Conservation (phyloP, 2,888 invertebrate species). For the Epirrita christyi region DNA sequence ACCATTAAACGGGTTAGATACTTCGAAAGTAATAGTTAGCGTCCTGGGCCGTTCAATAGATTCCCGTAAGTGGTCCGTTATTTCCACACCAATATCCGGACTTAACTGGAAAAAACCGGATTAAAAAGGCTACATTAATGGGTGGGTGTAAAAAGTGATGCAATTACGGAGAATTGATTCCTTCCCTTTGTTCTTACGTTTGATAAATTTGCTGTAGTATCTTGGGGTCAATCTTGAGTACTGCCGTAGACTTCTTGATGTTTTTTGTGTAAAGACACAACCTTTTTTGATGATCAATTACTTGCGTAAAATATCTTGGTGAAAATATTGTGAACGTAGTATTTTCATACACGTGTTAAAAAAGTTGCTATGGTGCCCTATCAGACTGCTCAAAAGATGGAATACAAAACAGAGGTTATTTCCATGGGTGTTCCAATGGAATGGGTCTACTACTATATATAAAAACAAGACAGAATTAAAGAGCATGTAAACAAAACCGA, state of each 20-base stretch:
- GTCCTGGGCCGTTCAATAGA: conserved; percentile 71
- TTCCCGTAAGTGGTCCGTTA: conserved; percentile 73
- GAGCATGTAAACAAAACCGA: too few species aligned
- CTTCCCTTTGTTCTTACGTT: conserved; percentile 59
- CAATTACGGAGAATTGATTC: conserved; percentile 73
- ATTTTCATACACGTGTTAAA: too few species aligned
- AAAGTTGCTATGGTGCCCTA: too few species aligned
- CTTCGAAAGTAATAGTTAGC: conserved; percentile 72
- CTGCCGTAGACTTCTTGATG: neutral
- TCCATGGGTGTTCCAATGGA: too few species aligned
- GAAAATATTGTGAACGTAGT: neutral
- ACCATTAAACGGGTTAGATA: conserved; percentile 70
- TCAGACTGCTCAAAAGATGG: too few species aligned
- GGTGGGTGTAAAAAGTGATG: conserved; percentile 73
- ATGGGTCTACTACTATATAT: too few species aligned
- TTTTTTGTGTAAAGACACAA: too few species aligned
- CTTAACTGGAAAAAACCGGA: conserved; percentile 69
- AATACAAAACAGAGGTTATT: too few species aligned
- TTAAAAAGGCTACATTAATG: conserved; percentile 78
- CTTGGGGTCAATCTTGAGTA: conserved; percentile 2
- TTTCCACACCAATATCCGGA: conserved; percentile 75
- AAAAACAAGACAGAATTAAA: too few species aligned
- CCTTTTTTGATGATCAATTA: too few species aligned
- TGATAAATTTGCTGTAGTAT: conserved; percentile 20
- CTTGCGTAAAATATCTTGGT: neutral